Evolutionary conservation across 2,888 invertebrate genomes (phyloP).

Genomic region (Erebia ligea): DNA sequence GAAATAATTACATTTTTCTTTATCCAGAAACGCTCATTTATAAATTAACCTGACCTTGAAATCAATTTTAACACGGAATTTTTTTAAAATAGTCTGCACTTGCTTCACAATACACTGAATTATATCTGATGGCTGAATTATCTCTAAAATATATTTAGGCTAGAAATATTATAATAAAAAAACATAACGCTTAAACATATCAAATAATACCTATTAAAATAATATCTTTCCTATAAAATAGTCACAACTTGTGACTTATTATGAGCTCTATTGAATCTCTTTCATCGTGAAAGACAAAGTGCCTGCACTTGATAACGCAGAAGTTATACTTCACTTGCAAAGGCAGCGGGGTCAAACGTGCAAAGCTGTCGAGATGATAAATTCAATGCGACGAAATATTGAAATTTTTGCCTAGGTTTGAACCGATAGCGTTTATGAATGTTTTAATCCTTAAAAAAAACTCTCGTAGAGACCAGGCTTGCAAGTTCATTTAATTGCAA

Average conservation of each 20-base stretch:
- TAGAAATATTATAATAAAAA: no score
- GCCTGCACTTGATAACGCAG: slow-evolving; percentile 20
- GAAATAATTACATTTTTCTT: no score
- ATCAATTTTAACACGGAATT: no score
- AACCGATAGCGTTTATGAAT: slow-evolving; percentile 20
- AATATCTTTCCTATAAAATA: no score
- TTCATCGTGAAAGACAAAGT: slow-evolving; percentile 22
- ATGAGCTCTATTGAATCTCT: slow-evolving; percentile 5
- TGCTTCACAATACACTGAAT: no score
- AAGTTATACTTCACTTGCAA: slow-evolving; percentile 19
- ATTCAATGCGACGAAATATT: slow-evolving; percentile 23
- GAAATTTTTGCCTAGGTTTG: slow-evolving; percentile 11
- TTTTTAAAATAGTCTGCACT: no score
- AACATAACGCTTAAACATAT: no score
- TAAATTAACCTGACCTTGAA: no score
- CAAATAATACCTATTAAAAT: no score
- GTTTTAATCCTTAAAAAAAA: slow-evolving; percentile 35
- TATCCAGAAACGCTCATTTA: no score
- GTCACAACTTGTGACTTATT: not conserved
- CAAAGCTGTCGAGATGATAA: slow-evolving; percentile 18
- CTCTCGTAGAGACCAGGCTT: slow-evolving; percentile 26
- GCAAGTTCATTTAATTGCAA: slow-evolving; percentile 69
- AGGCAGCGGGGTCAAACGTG: slow-evolving; percentile 14
- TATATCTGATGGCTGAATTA: no score
- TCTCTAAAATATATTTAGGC: no score